These are phyloP conservation scores for Cheilosia scutellata DNA, from an alignment of 2,888 invertebrate genomes.

Conservation along the genomic window DNA sequence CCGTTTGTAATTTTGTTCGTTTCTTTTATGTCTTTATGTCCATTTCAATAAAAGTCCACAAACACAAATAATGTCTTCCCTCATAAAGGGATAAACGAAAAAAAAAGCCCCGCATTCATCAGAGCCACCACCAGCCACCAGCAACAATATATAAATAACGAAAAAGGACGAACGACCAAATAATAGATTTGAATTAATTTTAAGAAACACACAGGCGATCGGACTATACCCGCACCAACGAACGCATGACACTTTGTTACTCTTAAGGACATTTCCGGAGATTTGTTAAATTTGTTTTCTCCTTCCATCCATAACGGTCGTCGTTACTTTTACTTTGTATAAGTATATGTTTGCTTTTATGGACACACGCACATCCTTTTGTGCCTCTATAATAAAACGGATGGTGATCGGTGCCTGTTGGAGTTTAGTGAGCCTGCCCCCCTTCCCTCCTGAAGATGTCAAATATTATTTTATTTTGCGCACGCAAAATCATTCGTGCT, in stretches of 20 bases:
- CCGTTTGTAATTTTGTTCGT: neutral
- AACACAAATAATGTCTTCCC: slow-evolving; percentile 37
- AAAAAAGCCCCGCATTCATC: neutral
- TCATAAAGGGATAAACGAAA: slow-evolving; percentile 44
- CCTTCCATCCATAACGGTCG: neutral
- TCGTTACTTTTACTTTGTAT: slow-evolving; percentile 21
- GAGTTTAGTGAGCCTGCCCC: slow-evolving; percentile 21
- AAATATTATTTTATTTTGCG: slow-evolving; percentile 19
- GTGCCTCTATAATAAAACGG: neutral
- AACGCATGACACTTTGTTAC: slow-evolving; percentile 15
- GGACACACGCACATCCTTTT: slow-evolving; percentile 35
- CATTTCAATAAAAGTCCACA: slow-evolving; percentile 36
- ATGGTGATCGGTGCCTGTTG: neutral
- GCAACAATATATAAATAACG: slow-evolving; percentile 9
- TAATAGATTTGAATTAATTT: slow-evolving; percentile 56
- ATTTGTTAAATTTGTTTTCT: slow-evolving; percentile 39
- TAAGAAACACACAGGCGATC: slow-evolving; percentile 18
- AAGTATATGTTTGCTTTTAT: slow-evolving; percentile 26
- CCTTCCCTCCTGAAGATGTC: neutral
- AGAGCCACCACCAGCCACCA: slow-evolving; percentile 11
- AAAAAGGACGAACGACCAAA: slow-evolving; percentile 32
- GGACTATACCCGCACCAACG: neutral
- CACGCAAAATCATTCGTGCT: slow-evolving; percentile 20
- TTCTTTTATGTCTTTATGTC: slow-evolving; percentile 37
- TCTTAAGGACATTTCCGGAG: slow-evolving; percentile 32